Conservation (phyloP, 53 echinoderm and acorn worm genomes). For the Apostichopus leukothele region DNA sequence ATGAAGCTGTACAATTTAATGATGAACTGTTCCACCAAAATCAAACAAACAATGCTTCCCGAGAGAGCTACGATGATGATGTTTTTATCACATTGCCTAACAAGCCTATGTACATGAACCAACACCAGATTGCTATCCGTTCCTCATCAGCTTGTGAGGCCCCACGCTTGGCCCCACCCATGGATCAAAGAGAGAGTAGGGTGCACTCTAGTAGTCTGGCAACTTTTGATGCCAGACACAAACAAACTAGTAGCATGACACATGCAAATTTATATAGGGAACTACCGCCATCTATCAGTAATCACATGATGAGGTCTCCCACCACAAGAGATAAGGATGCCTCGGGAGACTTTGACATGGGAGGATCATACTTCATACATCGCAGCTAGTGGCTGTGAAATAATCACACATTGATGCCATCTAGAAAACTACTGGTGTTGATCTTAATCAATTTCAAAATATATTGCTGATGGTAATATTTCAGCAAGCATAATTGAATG, state of each 20-base stretch:
- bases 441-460: no score
- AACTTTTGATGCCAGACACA: constrained; percentile 18
- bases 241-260: constrained; percentile 61
- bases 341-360: constrained; percentile 80
- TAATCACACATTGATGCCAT: background rate
- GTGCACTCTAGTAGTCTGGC: background rate
- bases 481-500: no score
- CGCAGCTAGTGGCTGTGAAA: background rate
- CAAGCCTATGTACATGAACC: constrained; percentile 29
- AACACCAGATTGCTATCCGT: constrained; percentile 37
- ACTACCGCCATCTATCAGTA: constrained; percentile 71
- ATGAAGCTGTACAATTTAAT: constrained; percentile 9
- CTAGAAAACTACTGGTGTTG: no score
- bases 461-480: no score
- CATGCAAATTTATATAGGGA: constrained; percentile 62
- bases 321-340: constrained; percentile 79
- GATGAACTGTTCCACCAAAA: constrained; percentile 35
- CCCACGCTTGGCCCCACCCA: background rate
- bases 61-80: background rate
- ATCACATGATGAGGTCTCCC: constrained; percentile 77
- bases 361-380: constrained; percentile 69
- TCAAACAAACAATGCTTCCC: constrained; percentile 31
- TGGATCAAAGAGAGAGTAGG: constrained; percentile 33
- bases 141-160: constrained; percentile 57
- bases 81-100: background rate